A percentile compares a stretch with the other conserved stretches of the same genome.
Evolutionary conservation across 2,797 vertebrate species (phyloP).

Genomic region (Channallabes apus): DNA sequence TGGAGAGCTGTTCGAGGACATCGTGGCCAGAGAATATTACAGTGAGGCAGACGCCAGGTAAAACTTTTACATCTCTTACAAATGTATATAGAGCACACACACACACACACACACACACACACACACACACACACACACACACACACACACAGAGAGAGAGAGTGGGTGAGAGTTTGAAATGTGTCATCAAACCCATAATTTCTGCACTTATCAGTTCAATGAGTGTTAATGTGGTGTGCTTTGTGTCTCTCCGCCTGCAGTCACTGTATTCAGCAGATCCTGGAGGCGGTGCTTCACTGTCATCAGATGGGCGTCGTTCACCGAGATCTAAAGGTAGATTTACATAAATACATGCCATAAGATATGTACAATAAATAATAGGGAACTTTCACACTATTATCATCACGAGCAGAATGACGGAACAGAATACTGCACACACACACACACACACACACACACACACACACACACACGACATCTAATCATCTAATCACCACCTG

Average conservation of each 20-base stretch:
- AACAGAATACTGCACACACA: not conserved
- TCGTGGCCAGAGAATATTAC: slow-evolving; percentile 96
- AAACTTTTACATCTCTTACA: slow-evolving; percentile 42
- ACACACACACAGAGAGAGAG: slow-evolving; percentile 17
- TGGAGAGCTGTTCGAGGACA: slow-evolving; percentile 94
- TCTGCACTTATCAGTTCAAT: not conserved
- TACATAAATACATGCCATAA: not conserved
- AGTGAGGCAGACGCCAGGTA: slow-evolving; percentile 96
- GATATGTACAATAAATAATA: not conserved
- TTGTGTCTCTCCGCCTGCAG: not conserved
- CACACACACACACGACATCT: not conserved
- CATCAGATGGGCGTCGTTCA: slow-evolving; percentile 99
- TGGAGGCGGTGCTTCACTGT: slow-evolving; percentile 95
- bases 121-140: slow-evolving; percentile 10
- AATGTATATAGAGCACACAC: not conserved
- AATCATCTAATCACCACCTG: not conserved
- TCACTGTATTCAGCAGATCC: slow-evolving; percentile 93
- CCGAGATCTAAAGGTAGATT: slow-evolving; percentile 89
- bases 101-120: no score
- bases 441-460: not conserved
- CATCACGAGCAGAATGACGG: not conserved
- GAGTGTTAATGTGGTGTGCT: not conserved
- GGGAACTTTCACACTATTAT: not conserved
- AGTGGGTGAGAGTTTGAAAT: not conserved
- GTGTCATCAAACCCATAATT: not conserved